phyloP scores from a whole-genome alignment of 2,888 invertebrate species.

The Druceiella hillmani region DNA sequence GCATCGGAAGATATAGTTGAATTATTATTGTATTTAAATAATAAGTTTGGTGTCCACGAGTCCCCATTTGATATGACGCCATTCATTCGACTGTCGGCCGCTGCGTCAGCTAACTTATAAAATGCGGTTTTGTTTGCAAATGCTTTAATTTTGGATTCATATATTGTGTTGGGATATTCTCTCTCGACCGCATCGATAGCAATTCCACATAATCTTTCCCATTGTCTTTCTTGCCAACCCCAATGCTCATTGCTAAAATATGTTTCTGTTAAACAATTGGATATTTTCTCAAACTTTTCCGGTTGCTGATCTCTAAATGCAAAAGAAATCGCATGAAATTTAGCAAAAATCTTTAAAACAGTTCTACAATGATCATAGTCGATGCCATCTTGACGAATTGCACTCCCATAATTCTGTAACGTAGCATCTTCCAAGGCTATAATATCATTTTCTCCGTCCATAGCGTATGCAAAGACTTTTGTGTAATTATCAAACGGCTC shows the following conservation, averaged over 20 bases:
- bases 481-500: constrained; percentile 50
- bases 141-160: constrained; percentile 50
- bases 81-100: constrained; percentile 32
- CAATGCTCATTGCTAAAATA: constrained; percentile 52
- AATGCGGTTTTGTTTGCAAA: constrained; percentile 50
- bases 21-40: constrained; percentile 41
- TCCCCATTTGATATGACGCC: constrained; percentile 67
- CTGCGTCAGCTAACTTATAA: constrained; percentile 42
- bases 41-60: constrained; percentile 71
- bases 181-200: constrained; percentile 59
- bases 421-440: constrained; percentile 52
- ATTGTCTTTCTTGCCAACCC: constrained; percentile 54
- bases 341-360: constrained; percentile 49
- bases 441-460: constrained; percentile 52
- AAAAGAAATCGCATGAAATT: constrained; percentile 55
- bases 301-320: constrained; percentile 54
- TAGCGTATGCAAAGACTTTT: constrained; percentile 39
- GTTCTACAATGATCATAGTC: constrained; percentile 45
- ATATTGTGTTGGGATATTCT: constrained; percentile 55
- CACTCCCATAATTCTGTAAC: constrained; percentile 38
- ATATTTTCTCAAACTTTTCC: constrained; percentile 40
- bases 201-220: constrained; percentile 44
- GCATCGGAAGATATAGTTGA: constrained; percentile 34
- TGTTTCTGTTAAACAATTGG: constrained; percentile 44
- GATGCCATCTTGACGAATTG: constrained; percentile 45